Percentiles rank a stretch among this genome's conserved stretches.
Evolutionary conservation across 2,888 invertebrate species (phyloP).

Genomic region (Platycheirus albimanus): DNA sequence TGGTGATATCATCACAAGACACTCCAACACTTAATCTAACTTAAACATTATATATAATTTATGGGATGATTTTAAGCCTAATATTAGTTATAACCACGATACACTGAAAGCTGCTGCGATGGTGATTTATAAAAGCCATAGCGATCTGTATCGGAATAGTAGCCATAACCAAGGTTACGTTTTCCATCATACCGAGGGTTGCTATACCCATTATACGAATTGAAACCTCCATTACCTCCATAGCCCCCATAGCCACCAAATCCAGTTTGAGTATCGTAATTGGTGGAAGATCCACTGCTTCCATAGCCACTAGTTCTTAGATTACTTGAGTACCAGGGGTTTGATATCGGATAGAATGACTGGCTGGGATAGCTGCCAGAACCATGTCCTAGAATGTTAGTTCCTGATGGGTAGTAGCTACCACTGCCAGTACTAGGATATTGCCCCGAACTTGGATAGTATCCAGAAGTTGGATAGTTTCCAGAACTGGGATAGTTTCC

Average conservation of each 20-base stretch:
- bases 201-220: slow-evolving; percentile 85
- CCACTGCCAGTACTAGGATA: background rate
- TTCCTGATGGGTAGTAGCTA: slow-evolving; percentile 18
- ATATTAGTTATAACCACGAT: slow-evolving; percentile 75
- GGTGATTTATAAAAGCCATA: slow-evolving; percentile 77
- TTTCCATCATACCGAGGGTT: slow-evolving; percentile 84
- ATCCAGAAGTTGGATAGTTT: slow-evolving; percentile 14
- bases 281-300: slow-evolving; percentile 19
- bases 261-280: background rate
- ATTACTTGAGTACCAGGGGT: slow-evolving; percentile 74
- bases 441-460: slow-evolving; percentile 42
- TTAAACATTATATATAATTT: slow-evolving; percentile 16
- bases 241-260: slow-evolving; percentile 85
- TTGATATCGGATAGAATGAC: slow-evolving; percentile 60
- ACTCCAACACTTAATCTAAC: slow-evolving; percentile 26
- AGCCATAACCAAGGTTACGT: slow-evolving; percentile 85
- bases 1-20: slow-evolving; percentile 41
- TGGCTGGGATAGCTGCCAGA: slow-evolving; percentile 78
- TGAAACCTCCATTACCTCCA: slow-evolving; percentile 85
- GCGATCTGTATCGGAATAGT: slow-evolving; percentile 82
- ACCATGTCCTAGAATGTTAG: slow-evolving; percentile 34
- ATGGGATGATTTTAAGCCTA: background rate
- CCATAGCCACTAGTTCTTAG: slow-evolving; percentile 49
- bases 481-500: slow-evolving; percentile 78
- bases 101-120: slow-evolving; percentile 63